A percentile compares a stretch with the other conserved stretches of the same genome.
phyloP scores from a whole-genome alignment of 2,888 invertebrate genomes.

The Amphipyra berbera region DNA sequence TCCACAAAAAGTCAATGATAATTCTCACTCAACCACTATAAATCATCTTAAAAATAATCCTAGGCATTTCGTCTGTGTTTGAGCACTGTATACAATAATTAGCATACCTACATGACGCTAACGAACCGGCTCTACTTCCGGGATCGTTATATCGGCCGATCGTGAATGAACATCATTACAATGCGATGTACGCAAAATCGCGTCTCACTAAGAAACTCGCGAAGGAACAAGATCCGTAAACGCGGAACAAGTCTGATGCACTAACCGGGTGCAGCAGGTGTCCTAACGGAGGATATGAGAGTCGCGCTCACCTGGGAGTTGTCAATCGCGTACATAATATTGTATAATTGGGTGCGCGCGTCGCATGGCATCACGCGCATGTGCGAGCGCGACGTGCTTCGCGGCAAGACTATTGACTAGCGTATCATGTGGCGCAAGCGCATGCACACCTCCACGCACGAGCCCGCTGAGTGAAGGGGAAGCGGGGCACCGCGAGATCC shows the following conservation, averaged over 20 bases:
- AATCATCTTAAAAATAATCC: constrained; percentile 53
- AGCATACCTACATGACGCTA: constrained; percentile 86
- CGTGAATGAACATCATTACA: constrained; percentile 84
- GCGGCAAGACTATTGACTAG: constrained; percentile 80
- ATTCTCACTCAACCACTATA: constrained; percentile 55
- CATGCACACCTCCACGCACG: constrained; percentile 80
- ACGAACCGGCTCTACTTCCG: constrained; percentile 88
- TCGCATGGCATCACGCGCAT: constrained; percentile 77
- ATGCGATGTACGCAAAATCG: constrained; percentile 72
- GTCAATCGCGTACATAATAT: constrained; percentile 88
- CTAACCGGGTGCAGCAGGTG: constrained; percentile 57
- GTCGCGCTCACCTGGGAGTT: constrained; percentile 87
- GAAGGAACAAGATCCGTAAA: constrained; percentile 64
- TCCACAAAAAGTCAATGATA: constrained; percentile 35
- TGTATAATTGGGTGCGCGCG: constrained; percentile 76
- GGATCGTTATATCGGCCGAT: constrained; percentile 83
- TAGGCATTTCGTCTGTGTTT: constrained; percentile 69
- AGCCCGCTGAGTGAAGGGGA: constrained; percentile 87
- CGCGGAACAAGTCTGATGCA: constrained; percentile 46
- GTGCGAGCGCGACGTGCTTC: constrained; percentile 80
- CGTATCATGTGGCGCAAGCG: constrained; percentile 66
- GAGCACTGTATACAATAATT: constrained; percentile 81
- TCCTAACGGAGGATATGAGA: constrained; percentile 61
- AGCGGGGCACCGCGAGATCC: constrained; percentile 87
- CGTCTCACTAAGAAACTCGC: constrained; percentile 69